Percentiles rank a stretch among this genome's conserved stretches.
phyloP scores from a whole-genome alignment of 2,113 vertebrate genomes.

The Brachionichthys hirsutus region DNA sequence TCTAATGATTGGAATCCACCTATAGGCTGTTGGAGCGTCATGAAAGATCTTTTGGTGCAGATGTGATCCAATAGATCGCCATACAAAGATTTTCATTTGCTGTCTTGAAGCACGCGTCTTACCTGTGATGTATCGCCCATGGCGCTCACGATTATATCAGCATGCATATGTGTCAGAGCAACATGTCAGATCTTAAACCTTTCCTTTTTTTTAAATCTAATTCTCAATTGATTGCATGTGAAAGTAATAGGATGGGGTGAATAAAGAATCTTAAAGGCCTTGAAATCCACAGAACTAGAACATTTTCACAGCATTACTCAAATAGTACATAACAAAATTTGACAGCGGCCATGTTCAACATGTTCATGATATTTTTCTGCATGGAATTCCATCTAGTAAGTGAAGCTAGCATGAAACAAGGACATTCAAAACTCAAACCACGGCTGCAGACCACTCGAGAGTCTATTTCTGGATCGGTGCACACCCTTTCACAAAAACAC shows the following conservation, averaged over 20 bases:
- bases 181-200: neutral
- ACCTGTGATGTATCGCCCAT: constrained; percentile 24
- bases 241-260: neutral
- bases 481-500: constrained; percentile 24
- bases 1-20: too few species aligned
- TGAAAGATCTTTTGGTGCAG: neutral
- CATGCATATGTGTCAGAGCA: neutral
- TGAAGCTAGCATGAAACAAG: constrained; percentile 2
- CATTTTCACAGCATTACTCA: too few species aligned
- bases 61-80: constrained; percentile 13
- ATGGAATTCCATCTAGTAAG: constrained; percentile 1
- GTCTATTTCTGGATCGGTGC: constrained; percentile 6
- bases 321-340: neutral
- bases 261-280: too few species aligned
- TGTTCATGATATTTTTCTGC: constrained; percentile 10
- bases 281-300: too few species aligned
- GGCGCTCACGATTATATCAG: constrained; percentile 11
- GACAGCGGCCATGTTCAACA: neutral
- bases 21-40: neutral
- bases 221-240: neutral
- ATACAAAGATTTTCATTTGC: neutral
- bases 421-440: constrained; percentile 1
- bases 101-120: neutral
- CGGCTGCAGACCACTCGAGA: neutral
- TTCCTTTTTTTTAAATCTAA: neutral